These are phyloP conservation scores for Drosophila hamatofila DNA, from an alignment of 2,888 invertebrate species.

Conservation along the genomic window DNA sequence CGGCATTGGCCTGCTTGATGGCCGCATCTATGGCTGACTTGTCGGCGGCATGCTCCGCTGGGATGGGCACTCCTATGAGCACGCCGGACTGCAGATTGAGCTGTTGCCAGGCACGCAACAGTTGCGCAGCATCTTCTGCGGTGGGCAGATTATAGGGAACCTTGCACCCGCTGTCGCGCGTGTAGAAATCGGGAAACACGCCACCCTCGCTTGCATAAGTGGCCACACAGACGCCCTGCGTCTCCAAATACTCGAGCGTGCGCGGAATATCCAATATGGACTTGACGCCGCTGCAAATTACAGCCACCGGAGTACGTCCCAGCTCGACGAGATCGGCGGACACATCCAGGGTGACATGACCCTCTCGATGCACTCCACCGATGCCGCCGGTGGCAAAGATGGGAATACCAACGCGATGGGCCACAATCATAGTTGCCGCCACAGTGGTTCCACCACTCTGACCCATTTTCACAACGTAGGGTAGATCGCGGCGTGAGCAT, in stretches of 20 bases:
- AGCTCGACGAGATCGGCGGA: slow-evolving; percentile 98
- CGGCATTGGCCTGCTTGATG: slow-evolving; percentile 89
- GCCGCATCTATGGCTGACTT: slow-evolving; percentile 88
- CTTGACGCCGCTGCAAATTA: slow-evolving; percentile 98
- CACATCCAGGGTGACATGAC: slow-evolving; percentile 94
- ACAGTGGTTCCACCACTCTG: slow-evolving; percentile 97
- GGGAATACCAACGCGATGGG: slow-evolving; percentile 92
- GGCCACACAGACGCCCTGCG: slow-evolving; percentile 96
- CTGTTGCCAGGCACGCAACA: slow-evolving; percentile 87
- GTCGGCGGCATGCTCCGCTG: slow-evolving; percentile 87
- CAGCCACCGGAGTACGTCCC: slow-evolving; percentile 93
- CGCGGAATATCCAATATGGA: slow-evolving; percentile 98
- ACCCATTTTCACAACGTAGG: slow-evolving; percentile 89
- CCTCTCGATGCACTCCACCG: slow-evolving; percentile 96
- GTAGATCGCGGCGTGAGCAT: slow-evolving; percentile 94
- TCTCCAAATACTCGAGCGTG: slow-evolving; percentile 98
- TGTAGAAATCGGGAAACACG: slow-evolving; percentile 98
- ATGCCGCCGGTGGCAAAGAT: slow-evolving; percentile 97
- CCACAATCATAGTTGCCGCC: slow-evolving; percentile 95
- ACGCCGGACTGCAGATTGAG: slow-evolving; percentile 90
- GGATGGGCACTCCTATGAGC: slow-evolving; percentile 96
- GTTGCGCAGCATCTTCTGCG: slow-evolving; percentile 89
- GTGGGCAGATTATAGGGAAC: slow-evolving; percentile 90
- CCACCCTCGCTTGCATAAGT: slow-evolving; percentile 88
- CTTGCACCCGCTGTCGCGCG: slow-evolving; percentile 89